Conservation (phyloP, 2,113 vertebrate species). For the Microcebus ravelobensis region DNA sequence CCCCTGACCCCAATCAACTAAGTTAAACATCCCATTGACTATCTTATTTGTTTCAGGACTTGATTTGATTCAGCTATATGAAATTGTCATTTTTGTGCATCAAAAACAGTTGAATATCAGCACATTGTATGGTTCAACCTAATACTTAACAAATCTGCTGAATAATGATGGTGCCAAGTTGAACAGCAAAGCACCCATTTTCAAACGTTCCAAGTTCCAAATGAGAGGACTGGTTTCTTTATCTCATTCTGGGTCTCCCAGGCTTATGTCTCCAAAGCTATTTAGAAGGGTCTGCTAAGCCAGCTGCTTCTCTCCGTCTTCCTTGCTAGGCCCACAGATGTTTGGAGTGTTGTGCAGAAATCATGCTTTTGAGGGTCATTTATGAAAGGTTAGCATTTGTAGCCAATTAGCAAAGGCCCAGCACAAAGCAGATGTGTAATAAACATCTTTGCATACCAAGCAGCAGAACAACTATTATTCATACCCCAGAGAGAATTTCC, state of each 20-base stretch:
- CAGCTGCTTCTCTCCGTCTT: background rate
- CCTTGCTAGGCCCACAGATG: background rate
- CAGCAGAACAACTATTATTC: background rate
- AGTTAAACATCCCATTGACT: background rate
- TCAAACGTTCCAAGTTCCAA: background rate
- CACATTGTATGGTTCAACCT: background rate
- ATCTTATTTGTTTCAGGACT: background rate
- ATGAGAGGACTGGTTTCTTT: slow-evolving; percentile 1
- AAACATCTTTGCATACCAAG: background rate
- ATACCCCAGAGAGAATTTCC: background rate
- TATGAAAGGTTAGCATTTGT: background rate
- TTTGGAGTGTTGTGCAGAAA: background rate
- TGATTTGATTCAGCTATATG: background rate
- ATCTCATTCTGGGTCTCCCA: background rate
- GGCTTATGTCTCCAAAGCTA: background rate
- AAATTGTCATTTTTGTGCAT: background rate
- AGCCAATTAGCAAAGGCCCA: slow-evolving; percentile 1
- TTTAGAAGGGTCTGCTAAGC: background rate
- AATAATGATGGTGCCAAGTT: background rate
- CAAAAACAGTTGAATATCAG: background rate
- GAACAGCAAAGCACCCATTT: background rate
- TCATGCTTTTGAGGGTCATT: background rate
- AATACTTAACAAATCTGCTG: background rate
- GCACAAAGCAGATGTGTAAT: background rate
- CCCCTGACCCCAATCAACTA: background rate